Evolutionary conservation across 2,888 invertebrate species (phyloP).

Genomic region (Galeruca laticollis): DNA sequence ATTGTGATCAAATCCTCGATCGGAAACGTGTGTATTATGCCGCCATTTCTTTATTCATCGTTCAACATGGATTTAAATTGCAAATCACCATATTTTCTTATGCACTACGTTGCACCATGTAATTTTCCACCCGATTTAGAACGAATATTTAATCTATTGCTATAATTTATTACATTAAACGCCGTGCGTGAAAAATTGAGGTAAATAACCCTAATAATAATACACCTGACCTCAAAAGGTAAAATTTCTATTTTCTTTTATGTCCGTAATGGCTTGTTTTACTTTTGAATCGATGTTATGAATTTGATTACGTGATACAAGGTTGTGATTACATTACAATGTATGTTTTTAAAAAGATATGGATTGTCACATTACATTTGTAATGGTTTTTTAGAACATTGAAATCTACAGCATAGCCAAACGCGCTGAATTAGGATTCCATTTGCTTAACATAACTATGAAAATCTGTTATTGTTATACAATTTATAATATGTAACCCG

Average conservation of each 20-base stretch:
- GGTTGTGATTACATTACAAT: too few species aligned
- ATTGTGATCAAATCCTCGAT: background rate
- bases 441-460: too few species aligned
- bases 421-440: too few species aligned
- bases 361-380: too few species aligned
- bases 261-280: slow-evolving; percentile 14
- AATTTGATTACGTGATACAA: slow-evolving; percentile 4
- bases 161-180: slow-evolving; percentile 35
- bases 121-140: slow-evolving; percentile 40
- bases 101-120: slow-evolving; percentile 35
- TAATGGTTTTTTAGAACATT: too few species aligned
- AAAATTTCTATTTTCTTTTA: slow-evolving; percentile 24
- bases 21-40: slow-evolving; percentile 5
- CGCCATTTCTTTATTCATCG: slow-evolving; percentile 6
- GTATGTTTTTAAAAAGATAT: too few species aligned
- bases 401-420: too few species aligned
- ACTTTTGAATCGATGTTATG: background rate
- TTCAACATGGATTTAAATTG: slow-evolving; percentile 38
- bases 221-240: slow-evolving; percentile 20
- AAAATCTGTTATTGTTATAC: too few species aligned
- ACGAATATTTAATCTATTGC: slow-evolving; percentile 38
- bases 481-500: too few species aligned
- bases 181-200: slow-evolving; percentile 29
- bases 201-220: slow-evolving; percentile 31
- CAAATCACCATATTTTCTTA: slow-evolving; percentile 38